phyloP scores from a whole-genome alignment of 2,888 invertebrate species.

The Andrena flavipes region DNA sequence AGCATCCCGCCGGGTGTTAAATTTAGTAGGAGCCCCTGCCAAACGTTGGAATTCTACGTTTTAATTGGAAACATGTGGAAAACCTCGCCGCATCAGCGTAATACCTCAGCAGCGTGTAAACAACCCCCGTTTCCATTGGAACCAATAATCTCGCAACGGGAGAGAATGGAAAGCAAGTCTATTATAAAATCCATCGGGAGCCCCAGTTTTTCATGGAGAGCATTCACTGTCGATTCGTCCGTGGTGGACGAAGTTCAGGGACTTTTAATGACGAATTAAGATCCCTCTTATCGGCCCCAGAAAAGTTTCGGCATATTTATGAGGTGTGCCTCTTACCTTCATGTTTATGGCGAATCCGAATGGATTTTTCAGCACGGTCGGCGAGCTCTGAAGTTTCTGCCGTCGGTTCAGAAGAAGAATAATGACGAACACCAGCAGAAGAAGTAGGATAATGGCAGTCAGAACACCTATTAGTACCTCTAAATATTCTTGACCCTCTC shows the following conservation, averaged over 20 bases:
- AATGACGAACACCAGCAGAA: slow-evolving; percentile 88
- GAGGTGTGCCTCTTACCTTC: slow-evolving; percentile 85
- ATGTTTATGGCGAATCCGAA: slow-evolving; percentile 89
- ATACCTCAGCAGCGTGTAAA: not conserved
- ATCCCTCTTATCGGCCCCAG: slow-evolving; percentile 26
- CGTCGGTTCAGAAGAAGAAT: slow-evolving; percentile 87
- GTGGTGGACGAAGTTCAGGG: slow-evolving; percentile 29
- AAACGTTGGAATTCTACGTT: slow-evolving; percentile 16
- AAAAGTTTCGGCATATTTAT: slow-evolving; percentile 62
- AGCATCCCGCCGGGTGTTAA: slow-evolving; percentile 86
- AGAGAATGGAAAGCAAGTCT: not conserved
- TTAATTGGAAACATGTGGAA: not conserved
- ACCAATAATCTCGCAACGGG: not conserved
- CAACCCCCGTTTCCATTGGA: not conserved
- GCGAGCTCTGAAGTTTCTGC: slow-evolving; percentile 87
- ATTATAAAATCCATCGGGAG: not conserved
- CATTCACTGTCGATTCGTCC: not conserved
- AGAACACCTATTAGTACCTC: slow-evolving; percentile 88
- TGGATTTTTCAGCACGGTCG: slow-evolving; percentile 87
- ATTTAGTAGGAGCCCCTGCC: slow-evolving; percentile 87
- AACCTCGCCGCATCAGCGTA: too few species aligned
- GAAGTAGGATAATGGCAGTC: slow-evolving; percentile 88
- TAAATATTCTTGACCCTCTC: slow-evolving; percentile 87
- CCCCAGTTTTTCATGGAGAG: not conserved
- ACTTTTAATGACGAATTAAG: slow-evolving; percentile 60